A percentile compares a stretch with the other conserved stretches of the same genome.
phyloP scores from a whole-genome alignment of 2,888 invertebrate species.

The Pristionchus japonicus region DNA sequence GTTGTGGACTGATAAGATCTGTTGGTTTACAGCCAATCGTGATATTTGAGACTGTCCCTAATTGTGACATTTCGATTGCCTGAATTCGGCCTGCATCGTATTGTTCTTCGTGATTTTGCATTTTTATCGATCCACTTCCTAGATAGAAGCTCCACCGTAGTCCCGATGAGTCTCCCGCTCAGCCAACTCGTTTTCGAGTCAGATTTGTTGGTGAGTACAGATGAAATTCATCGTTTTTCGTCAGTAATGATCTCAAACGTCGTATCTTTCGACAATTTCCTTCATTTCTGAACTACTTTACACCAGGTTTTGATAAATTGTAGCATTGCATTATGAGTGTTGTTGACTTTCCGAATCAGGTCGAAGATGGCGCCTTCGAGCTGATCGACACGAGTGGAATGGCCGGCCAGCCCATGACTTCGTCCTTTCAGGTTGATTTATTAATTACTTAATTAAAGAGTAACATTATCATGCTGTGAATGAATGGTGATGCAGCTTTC shows the following conservation, averaged over 20 bases:
- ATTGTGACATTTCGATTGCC: not conserved
- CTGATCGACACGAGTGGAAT: not conserved
- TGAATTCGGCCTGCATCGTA: too few relatives aligned
- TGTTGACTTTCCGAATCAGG: not conserved
- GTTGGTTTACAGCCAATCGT: not conserved
- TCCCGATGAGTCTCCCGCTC: constrained; percentile 2
- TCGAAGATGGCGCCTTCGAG: constrained; percentile 33
- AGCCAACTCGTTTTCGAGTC: not conserved
- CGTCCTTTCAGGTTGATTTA: not conserved
- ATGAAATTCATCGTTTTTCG: too few relatives aligned
- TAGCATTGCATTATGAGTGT: too few relatives aligned
- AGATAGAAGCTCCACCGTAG: not conserved
- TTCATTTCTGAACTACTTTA: too few relatives aligned
- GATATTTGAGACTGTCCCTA: not conserved
- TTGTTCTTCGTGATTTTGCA: too few relatives aligned
- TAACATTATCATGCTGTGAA: too few relatives aligned
- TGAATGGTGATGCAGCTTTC: too few relatives aligned
- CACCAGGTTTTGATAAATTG: too few relatives aligned
- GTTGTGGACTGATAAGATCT: not conserved
- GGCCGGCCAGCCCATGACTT: constrained; percentile 3
- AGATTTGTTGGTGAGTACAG: not conserved
- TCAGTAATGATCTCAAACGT: too few relatives aligned
- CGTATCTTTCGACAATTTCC: not conserved
- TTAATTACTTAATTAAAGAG: too few relatives aligned
- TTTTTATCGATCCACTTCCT: too few relatives aligned